Evolutionary conservation across 2,797 vertebrate genomes (phyloP).

Genomic region (Malacoctenus gilli): DNA sequence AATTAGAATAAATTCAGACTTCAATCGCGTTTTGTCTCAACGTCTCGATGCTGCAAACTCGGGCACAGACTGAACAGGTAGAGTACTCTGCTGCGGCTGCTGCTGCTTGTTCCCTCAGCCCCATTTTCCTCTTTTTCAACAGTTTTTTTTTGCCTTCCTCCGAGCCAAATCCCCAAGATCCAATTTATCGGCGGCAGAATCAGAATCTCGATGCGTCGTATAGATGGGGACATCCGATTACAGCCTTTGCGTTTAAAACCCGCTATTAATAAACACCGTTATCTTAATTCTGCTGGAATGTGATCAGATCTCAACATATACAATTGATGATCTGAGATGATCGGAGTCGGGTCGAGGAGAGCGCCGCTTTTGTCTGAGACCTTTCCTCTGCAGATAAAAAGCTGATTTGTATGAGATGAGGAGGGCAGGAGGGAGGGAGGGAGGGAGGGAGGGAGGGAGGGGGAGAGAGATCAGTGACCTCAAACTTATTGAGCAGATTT

Average conservation of each 20-base stretch:
- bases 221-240: constrained; percentile 18
- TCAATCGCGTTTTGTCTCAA: constrained; percentile 26
- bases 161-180: neutral
- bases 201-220: neutral
- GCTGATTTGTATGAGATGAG: neutral
- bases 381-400: neutral
- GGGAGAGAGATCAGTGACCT: neutral
- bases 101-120: neutral
- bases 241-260: neutral
- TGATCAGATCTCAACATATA: constrained; percentile 14
- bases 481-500: neutral
- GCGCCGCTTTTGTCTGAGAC: neutral
- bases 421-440: neutral
- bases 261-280: constrained; percentile 4
- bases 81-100: neutral
- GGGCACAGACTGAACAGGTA: constrained; percentile 22
- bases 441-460: too few species aligned
- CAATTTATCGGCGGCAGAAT: neutral
- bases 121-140: neutral
- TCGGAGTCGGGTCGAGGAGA: constrained; percentile 1
- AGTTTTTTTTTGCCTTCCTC: neutral
- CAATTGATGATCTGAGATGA: neutral
- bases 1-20: constrained; percentile 40
- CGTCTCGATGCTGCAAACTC: constrained; percentile 22
- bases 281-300: neutral